Evolutionary conservation across 2,888 invertebrate species (phyloP), one percentile per base, ranked within the genome.

Genomic region (Eilema griseolum): DNA sequence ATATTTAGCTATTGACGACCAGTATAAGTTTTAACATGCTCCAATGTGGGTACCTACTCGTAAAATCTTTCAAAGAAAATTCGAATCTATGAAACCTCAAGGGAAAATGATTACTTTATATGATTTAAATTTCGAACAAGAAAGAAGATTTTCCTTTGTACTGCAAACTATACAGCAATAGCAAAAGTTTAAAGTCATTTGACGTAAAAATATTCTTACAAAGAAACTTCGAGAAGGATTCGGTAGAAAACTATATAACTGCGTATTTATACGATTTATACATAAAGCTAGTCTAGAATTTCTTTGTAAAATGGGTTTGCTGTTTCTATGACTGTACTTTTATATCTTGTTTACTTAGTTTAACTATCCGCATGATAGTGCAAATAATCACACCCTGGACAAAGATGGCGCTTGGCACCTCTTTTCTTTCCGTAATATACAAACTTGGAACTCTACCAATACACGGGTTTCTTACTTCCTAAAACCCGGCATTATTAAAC

Each of bases 131-230:
- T 20, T 52, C 10, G n/a, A n/a, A 4, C 2, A 4, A 10, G n/a
- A n/a, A 20, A 52, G 3, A 52, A 0, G 52, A 52, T n/a, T n/a
- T 59, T 59, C 28, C 59, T 16, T 59, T 24, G 16, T 26, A 28
- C 24, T 14, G 26, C 26, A 59, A 24, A 16, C 12, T 14, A 59
- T 59, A 0, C n/a, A 59, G 7, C 59, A 70, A 78, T 82, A 74
- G 74, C 72, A 74, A 80, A 82, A 78, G 69, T 76, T 81, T 82
- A 75, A 82, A 82, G 78, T 72, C 78, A 75, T 70, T 70, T 73
- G 41, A 70, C 73, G 73, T 82, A 75, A 82, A 79, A 75, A 72
- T 52, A n/a, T 52, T 52, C 52, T n/a, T 52, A n/a, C 52, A 52
- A 52, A 52, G 20, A 52, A n/a, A 52, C 52, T 74, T 74, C 26